A percentile compares a stretch with the other conserved stretches of the same genome.
Evolutionary conservation across 2,797 vertebrate species (phyloP).

Genomic region (Leptoclinus maculatus): DNA sequence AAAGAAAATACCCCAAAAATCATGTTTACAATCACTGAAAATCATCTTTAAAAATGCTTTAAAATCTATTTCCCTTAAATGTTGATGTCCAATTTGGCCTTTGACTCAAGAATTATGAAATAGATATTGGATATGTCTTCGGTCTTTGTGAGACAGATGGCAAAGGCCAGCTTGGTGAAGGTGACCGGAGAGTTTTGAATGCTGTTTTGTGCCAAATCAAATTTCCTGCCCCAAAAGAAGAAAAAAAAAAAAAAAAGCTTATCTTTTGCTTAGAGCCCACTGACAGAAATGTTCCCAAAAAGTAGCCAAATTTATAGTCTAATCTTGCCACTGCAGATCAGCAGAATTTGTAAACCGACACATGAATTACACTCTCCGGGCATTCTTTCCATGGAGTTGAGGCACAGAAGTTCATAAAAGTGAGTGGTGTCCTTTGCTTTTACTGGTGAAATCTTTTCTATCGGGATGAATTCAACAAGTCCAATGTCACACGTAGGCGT

Average conservation of each 20-base stretch:
- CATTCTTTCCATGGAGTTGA: not conserved
- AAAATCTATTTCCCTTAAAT: not conserved
- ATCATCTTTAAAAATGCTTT: not conserved
- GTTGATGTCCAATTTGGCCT: not conserved
- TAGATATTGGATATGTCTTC: not conserved
- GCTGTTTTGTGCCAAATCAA: constrained; percentile 62
- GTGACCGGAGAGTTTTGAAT: constrained; percentile 57
- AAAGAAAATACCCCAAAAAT: not conserved
- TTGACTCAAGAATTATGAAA: constrained; percentile 1
- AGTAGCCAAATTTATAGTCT: not conserved
- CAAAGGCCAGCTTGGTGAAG: constrained; percentile 54
- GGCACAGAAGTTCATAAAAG: not conserved
- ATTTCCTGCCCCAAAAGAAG: constrained; percentile 57
- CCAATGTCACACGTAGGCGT: constrained; percentile 89
- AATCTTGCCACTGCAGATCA: not conserved
- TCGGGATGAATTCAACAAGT: constrained; percentile 55
- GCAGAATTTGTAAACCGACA: constrained; percentile 5
- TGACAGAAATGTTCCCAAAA: constrained; percentile 44
- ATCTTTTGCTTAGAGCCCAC: constrained; percentile 32
- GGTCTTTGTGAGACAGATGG: constrained; percentile 1
- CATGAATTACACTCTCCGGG: not conserved
- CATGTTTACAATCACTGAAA: not conserved
- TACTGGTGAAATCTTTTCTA: constrained; percentile 64
- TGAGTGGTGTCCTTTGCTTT: not conserved
- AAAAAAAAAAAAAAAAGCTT: constrained; percentile 36